Conservation (phyloP, 2,113 vertebrate genomes). For the Eolophus roseicapilla region DNA sequence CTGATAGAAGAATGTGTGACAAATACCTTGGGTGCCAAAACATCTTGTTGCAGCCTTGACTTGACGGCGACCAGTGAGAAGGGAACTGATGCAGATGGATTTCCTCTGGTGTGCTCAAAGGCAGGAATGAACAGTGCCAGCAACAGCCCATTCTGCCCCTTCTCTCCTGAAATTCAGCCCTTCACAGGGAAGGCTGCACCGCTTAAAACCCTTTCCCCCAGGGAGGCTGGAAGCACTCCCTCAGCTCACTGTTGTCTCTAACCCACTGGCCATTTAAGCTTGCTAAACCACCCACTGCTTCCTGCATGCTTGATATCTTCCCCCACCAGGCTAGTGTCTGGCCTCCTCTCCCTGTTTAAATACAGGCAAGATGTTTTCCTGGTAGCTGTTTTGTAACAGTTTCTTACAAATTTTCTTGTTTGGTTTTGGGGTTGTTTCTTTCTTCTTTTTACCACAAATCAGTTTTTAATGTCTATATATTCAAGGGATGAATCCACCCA, state of each 20-base stretch:
- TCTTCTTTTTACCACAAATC: neutral
- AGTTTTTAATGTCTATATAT: neutral
- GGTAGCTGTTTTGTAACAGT: neutral
- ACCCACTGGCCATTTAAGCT: neutral
- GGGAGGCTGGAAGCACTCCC: neutral
- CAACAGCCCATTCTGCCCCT: neutral
- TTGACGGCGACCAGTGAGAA: neutral
- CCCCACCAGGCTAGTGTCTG: neutral
- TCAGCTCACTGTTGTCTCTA: neutral
- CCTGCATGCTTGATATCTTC: neutral
- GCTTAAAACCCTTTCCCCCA: neutral
- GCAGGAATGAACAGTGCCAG: neutral
- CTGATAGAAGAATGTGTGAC: neutral
- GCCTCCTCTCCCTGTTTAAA: constrained; percentile 11
- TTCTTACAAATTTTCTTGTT: neutral
- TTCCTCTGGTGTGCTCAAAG: neutral
- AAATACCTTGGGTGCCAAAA: neutral
- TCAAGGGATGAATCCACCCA: neutral
- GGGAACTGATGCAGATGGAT: neutral
- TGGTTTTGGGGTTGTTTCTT: neutral
- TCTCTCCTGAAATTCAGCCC: neutral
- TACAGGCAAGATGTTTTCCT: constrained; percentile 23
- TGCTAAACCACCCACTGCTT: constrained; percentile 2
- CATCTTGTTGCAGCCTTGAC: neutral
- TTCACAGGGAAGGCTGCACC: neutral